These are phyloP conservation scores for Phasia obesa DNA, from an alignment of 2,888 invertebrate genomes.

Conservation along the genomic window DNA sequence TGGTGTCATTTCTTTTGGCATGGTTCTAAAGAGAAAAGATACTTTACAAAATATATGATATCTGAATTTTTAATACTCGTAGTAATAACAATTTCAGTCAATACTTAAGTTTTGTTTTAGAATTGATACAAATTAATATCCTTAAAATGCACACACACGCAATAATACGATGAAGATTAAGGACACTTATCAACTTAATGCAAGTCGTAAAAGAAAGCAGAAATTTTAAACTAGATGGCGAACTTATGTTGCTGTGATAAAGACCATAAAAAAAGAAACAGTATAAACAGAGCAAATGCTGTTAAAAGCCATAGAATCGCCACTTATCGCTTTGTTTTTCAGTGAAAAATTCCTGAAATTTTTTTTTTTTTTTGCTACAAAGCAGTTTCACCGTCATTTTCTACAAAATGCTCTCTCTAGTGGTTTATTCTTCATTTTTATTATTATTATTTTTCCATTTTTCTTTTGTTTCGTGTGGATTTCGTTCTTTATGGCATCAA, in stretches of 20 bases:
- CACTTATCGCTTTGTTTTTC: neutral
- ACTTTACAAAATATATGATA: too few relatives aligned
- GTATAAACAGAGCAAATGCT: neutral
- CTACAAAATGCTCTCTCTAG: constrained; percentile 4
- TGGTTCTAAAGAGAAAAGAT: too few relatives aligned
- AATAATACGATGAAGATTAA: too few relatives aligned
- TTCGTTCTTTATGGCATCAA: constrained; percentile 15
- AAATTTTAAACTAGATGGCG: too few relatives aligned
- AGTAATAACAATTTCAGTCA: too few relatives aligned
- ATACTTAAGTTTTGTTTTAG: too few relatives aligned
- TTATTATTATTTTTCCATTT: neutral
- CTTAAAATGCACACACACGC: too few relatives aligned
- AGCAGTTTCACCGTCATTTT: neutral
- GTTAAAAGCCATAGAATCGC: neutral
- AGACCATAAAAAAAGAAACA: neutral
- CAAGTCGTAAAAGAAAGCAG: neutral
- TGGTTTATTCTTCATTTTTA: constrained; percentile 5
- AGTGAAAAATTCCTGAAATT: neutral
- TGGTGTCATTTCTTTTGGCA: too few relatives aligned
- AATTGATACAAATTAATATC: too few relatives aligned
- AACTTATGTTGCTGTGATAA: neutral
- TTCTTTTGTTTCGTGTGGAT: constrained; percentile 3
- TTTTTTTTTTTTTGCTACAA: neutral
- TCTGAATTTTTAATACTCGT: too few relatives aligned
- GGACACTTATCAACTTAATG: too few relatives aligned